A percentile compares a stretch with the other conserved stretches of the same genome.
These are phyloP conservation scores for Ips typographus DNA, from an alignment of 1,140 invertebrate species.

Conservation along the genomic window DNA sequence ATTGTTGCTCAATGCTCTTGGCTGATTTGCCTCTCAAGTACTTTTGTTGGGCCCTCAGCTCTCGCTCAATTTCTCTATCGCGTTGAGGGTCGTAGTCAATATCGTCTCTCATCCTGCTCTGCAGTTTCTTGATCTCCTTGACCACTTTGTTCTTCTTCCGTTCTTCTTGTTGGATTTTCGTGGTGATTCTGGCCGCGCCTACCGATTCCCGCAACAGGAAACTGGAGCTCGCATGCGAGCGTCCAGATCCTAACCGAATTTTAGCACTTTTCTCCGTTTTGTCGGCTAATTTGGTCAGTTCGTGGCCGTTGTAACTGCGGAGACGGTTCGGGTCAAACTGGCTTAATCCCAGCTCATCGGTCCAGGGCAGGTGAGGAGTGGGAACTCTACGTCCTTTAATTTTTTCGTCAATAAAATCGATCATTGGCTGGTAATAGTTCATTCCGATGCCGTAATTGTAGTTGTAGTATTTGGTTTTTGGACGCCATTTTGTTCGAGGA, in stretches of 20 bases:
- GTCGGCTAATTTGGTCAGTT: slow-evolving; percentile 63
- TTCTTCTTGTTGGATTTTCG: slow-evolving; percentile 41
- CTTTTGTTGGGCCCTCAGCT: slow-evolving; percentile 56
- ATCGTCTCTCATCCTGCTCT: slow-evolving; percentile 46
- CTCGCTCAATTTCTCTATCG: slow-evolving; percentile 41
- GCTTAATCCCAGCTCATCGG: slow-evolving; percentile 66
- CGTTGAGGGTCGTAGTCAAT: slow-evolving; percentile 43
- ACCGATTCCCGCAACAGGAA: slow-evolving; percentile 44
- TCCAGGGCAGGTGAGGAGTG: slow-evolving; percentile 71
- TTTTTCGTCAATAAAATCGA: slow-evolving; percentile 72
- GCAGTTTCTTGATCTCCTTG: slow-evolving; percentile 44
- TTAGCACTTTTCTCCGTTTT: slow-evolving; percentile 67
- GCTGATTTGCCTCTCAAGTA: slow-evolving; percentile 71
- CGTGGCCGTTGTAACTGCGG: slow-evolving; percentile 60
- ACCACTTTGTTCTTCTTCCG: slow-evolving; percentile 43
- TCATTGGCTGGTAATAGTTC: slow-evolving; percentile 81
- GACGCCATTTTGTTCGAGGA: slow-evolving; percentile 49
- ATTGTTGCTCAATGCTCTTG: slow-evolving; percentile 66
- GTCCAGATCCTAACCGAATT: slow-evolving; percentile 61
- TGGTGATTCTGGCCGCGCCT: slow-evolving; percentile 41
- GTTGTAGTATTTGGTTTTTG: slow-evolving; percentile 70
- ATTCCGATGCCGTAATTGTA: slow-evolving; percentile 79
- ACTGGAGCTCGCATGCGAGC: slow-evolving; percentile 48
- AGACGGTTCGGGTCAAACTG: slow-evolving; percentile 54
- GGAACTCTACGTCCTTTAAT: slow-evolving; percentile 53